phyloP scores from a whole-genome alignment of 1,140 invertebrate genomes.

The Nixonia krombeini region DNA sequence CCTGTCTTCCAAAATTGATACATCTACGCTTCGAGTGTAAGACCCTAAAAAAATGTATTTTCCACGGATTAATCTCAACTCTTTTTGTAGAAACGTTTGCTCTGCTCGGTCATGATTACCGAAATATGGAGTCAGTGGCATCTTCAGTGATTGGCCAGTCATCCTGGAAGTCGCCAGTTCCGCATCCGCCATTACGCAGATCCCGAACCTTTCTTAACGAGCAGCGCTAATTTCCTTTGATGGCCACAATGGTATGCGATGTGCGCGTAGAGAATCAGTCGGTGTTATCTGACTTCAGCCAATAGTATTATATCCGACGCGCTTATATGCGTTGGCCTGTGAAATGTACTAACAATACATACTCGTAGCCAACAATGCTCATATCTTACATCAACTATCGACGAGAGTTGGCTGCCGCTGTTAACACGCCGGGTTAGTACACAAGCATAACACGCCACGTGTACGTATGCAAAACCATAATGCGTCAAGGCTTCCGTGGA shows the following conservation, averaged over 20 bases:
- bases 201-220: no score
- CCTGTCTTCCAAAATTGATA: no score
- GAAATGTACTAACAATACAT: constrained; percentile 22
- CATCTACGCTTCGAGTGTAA: no score
- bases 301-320: constrained; percentile 21
- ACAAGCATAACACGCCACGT: constrained; percentile 10
- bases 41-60: no score
- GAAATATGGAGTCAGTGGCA: no score
- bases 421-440: not conserved
- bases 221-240: not conserved
- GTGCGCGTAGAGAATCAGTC: constrained; percentile 9
- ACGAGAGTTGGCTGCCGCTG: not conserved
- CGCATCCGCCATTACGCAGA: no score
- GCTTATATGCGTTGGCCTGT: constrained; percentile 23
- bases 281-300: constrained; percentile 13
- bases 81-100: no score
- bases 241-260: not conserved
- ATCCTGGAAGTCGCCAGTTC: no score
- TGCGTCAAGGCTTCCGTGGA: constrained; percentile 13
- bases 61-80: no score
- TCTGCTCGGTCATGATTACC: no score
- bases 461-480: constrained; percentile 19
- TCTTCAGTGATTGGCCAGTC: no score
- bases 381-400: constrained; percentile 35
- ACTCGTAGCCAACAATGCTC: constrained; percentile 22